Evolutionary conservation across 2,888 invertebrate species (phyloP), one percentile per base, ranked within the genome.

Genomic region (Epirrhoe tristata): DNA sequence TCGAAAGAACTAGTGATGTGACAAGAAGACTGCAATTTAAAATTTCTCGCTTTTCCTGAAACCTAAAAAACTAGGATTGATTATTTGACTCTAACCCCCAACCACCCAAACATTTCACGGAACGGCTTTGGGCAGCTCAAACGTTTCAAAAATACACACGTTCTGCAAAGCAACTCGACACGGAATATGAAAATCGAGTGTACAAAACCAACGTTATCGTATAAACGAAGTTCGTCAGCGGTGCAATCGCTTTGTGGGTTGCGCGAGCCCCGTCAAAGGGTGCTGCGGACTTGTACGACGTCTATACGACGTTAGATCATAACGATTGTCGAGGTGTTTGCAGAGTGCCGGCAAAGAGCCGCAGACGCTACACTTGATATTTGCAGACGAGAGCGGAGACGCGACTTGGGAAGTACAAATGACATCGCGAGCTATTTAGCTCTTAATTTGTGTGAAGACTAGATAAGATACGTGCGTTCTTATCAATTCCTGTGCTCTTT

Each of bases 261-360:
- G 63, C 71, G 76, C 74, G 66, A 71, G 66, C 66, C 60, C 73
- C 76, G 79, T 82, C 82, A 83, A 81, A 83, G 81, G 81, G 71
- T 72, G 58, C 59, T 57, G 61, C 57, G 58, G 61, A 63, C 62
- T 56, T 52, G 62, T 66, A 66, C 58, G 63, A 64, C 50, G 53
- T 56, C 12, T 67, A 60, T 60, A 50, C 55, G 70, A 66, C 51
- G 72, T 61, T 72, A 70, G 83, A 83, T 83, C 79, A 79, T 81
- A 81, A 81, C 82, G 82, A 83, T 80, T 78, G 76, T 68, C 71
- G 78, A 77, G 82, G 84, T 84, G 82, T 83, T 85, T 81, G 79
- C 80, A 74, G 74, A 77, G 80, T 76, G 73, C 69, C 74, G 80
- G 78, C 80, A 80, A 79, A 74, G 74, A 69, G 63, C 34, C 67